Percentiles rank a stretch among this genome's conserved stretches.
phyloP scores from a whole-genome alignment of 2,797 vertebrate genomes.

The Cossypha heuglini region DNA sequence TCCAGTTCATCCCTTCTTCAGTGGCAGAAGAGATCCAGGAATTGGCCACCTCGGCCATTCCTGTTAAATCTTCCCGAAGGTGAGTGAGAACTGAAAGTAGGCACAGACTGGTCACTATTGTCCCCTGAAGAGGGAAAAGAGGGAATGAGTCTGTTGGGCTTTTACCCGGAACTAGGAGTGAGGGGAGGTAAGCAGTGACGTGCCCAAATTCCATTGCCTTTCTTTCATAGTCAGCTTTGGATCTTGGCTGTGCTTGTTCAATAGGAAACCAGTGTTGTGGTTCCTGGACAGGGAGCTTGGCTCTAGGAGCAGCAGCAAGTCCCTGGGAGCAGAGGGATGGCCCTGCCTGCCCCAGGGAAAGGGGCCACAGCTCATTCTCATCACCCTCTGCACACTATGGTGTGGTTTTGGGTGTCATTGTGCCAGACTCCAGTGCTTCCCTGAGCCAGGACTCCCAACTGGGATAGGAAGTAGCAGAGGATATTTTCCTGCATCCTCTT shows the following conservation, averaged over 20 bases:
- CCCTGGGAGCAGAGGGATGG: fast-evolving
- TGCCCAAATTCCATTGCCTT: fast-evolving
- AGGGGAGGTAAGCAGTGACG: neutral
- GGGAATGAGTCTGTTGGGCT: neutral
- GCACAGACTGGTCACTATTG: neutral
- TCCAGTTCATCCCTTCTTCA: neutral
- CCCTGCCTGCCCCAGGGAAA: neutral
- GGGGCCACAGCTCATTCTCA: neutral
- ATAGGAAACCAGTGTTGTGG: neutral
- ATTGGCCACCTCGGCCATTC: fast-evolving
- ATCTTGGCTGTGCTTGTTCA: neutral
- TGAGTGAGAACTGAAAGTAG: neutral
- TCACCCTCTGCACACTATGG: neutral
- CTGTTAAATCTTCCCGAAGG: neutral
- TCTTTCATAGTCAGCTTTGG: fast-evolving
- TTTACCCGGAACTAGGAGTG: neutral
- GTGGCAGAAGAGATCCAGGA: neutral
- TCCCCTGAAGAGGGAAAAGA: neutral
- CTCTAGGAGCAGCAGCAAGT: neutral
- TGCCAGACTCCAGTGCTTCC: fast-evolving
- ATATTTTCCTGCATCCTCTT: neutral
- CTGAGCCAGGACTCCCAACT: neutral
- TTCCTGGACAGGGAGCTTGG: neutral
- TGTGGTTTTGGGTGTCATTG: fast-evolving
- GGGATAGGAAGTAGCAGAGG: neutral